Base-by-base conservation (phyloP, 1,140 invertebrate species). In the Heliconius hewitsoni region DNA sequence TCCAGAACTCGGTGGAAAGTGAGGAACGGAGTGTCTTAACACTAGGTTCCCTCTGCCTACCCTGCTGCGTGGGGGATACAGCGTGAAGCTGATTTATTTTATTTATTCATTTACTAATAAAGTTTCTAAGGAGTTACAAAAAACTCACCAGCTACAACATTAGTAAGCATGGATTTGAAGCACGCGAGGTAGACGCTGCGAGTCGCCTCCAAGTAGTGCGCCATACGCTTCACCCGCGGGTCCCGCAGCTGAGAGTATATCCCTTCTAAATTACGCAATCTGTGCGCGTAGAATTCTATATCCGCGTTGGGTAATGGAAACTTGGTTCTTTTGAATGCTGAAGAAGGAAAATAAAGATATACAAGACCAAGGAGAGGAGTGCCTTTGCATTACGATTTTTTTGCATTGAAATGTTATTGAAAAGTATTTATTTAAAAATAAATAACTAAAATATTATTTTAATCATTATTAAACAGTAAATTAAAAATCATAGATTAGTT, bases 171-270 rank as follows among this genome's bases (percentile, higher is more conserved):
- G 27, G 95, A 95, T 79, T 96, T 96, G 88, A 98, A 98, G 70
- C 96, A 96, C 66, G 95, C 94, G 42, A 96, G 95, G 88, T 98
- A 98, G 27, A 96, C 96, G 79, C 97, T 98, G 50, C 96, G 93
- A 1, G 96, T 96, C 77, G 96, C 93, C 88, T 98, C 97, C 5
- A 98, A 89, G 60, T 98, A 96, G 74, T 96, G 95, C 1, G 96
- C 97, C 96, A 98, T 98, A 83, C 97, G 97, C 85, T 97, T 97
- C 0, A 98, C 97, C 83, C 97, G 95, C 9, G 96, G 96, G 88
- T 98, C 97, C 50, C 96, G 94, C 72, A 98, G 88, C 87, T 99
- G 98, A 75, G 97, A 96, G 85, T 98, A 98, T 80, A 99, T 97
- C 70, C 96, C 97, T 90, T 98, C 97, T 3, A 98, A 94, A 93